Base-by-base conservation (phyloP, 2,797 vertebrate species). In the Antennarius maculatus region DNA sequence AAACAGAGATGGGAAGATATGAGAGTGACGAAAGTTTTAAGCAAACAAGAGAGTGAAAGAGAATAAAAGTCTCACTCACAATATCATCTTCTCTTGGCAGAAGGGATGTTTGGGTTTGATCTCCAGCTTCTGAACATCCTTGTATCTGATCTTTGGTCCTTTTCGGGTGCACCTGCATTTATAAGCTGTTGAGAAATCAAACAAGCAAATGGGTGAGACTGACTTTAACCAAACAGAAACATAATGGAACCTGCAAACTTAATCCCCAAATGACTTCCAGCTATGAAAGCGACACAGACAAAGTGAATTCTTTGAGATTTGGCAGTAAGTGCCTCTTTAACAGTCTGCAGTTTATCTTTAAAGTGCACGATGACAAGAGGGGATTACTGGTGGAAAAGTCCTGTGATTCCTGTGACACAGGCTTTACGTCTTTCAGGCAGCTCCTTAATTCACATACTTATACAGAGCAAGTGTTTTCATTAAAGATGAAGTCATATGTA, bases 41-140 rank as follows among this genome's bases (percentile, higher is more conserved):
- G 7, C 2, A 11, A 15, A 11, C 12, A 18, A 16, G 11, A 45
- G 6, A 54, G 0, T 16, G 16, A 43, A 9, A 34, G 5, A 54
- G 17, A 51, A 41, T 15, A 5, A 54, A 14, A 51, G 13, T 23
- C 1, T 37, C 8, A 85, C 97, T 97, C 93, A 99, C 97, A 98
- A 98, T 81, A 99, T 96, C 97, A 99, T 98, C 92, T 98, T 98
- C 90, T 99, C 97, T 77, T 97, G 96, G 73, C 98, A 99, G 86
- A 94, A 96, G 0, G 98, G 97, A 90, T 99, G 95, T 92, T 97
- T 97, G 47, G 97, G 97, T 93, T 98, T 99, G 81, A 97, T 93
- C 92, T 99, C 98, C 93, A 99, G 92, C 89, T 98, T 99, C 90
- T 98, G 95, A 1, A 99, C 97, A 1, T 99, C 97, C 90, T 96